Evolutionary conservation across 2,113 vertebrate genomes (phyloP), one percentile per base, ranked within the genome.

Genomic region (Nesogale talazaci): DNA sequence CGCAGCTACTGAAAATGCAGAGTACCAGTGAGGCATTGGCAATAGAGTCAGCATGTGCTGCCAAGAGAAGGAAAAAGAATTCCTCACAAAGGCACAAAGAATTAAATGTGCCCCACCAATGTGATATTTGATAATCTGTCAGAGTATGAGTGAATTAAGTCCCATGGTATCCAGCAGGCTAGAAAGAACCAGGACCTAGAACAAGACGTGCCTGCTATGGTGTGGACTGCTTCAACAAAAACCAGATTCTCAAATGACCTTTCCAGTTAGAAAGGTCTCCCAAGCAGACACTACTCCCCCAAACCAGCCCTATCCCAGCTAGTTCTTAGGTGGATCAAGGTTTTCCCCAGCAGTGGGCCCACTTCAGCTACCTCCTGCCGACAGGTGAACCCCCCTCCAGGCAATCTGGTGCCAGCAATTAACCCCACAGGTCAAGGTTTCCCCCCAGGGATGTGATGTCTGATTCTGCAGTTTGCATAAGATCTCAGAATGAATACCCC

Each of bases 381-480:
- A 40, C 67, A 81, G 86, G 52, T 93, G 69, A 89, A 77, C 27
- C 46, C 87, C 69, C 92, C 27, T 91, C 83, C 74, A 93, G 91
- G 87, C 89, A 94, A 82, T 61, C 92, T 93, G 81, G 74, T 93
- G 91, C 91, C 91, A 92, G 91, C 78, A 93, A 89, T 85, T 96
- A 88, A 96, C 91, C 92, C 77, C 74, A 72, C 15, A 91, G 91
- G 94, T 96, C 95, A 96, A 5, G 0, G 22, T 77, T 93, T 86
- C 56, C 90, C 92, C 52, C 61, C 40, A 83, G 92, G 83, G 78
- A 90, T 78, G 38, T 75, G 89, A 96, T 67, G 92, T 92, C 92
- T 95, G 94, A 72, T 86, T 94, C 61, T 81, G 75, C 40, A 92
- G 38, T 88, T 94, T 95, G 76, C 85, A 38, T 77, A 94, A 92